Evolutionary conservation across 1,140 invertebrate species (phyloP).

Genomic region (Bombus sylvicola): DNA sequence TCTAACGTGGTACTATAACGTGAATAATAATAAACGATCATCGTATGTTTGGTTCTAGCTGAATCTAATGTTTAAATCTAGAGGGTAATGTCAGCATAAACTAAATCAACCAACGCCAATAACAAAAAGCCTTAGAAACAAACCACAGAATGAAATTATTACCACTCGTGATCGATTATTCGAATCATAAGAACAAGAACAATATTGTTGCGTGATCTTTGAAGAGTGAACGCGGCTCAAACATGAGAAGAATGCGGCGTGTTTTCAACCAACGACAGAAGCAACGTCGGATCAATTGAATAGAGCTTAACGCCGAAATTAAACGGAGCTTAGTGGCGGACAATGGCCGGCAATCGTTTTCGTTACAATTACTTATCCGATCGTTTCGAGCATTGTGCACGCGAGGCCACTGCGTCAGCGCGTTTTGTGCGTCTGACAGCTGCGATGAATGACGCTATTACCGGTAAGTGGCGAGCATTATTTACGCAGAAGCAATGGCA

Average conservation of each 20-base stretch:
- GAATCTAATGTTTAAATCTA: too few relatives aligned
- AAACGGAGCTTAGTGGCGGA: slow-evolving; percentile 53
- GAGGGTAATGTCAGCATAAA: too few relatives aligned
- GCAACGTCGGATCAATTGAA: slow-evolving; percentile 51
- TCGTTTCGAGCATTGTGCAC: slow-evolving; percentile 55
- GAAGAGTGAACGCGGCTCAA: not conserved
- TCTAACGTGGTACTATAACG: too few relatives aligned
- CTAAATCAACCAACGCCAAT: too few relatives aligned
- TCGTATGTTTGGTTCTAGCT: too few relatives aligned
- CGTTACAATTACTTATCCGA: slow-evolving; percentile 62
- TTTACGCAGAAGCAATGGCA: slow-evolving; percentile 55
- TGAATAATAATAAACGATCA: too few relatives aligned
- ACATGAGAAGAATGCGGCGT: not conserved
- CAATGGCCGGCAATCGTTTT: slow-evolving; percentile 63
- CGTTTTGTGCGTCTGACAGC: slow-evolving; percentile 55
- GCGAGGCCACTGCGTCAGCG: slow-evolving; percentile 12
- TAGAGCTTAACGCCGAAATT: slow-evolving; percentile 45
- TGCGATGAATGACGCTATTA: slow-evolving; percentile 55
- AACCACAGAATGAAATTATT: not conserved
- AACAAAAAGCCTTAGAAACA: not conserved
- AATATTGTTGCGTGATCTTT: not conserved
- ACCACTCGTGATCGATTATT: slow-evolving; percentile 17
- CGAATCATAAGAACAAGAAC: slow-evolving; percentile 3
- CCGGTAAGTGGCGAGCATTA: slow-evolving; percentile 58
- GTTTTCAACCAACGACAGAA: slow-evolving; percentile 36